Conservation (phyloP, 2,888 invertebrate species). For the Sinotaia quadrata region DNA sequence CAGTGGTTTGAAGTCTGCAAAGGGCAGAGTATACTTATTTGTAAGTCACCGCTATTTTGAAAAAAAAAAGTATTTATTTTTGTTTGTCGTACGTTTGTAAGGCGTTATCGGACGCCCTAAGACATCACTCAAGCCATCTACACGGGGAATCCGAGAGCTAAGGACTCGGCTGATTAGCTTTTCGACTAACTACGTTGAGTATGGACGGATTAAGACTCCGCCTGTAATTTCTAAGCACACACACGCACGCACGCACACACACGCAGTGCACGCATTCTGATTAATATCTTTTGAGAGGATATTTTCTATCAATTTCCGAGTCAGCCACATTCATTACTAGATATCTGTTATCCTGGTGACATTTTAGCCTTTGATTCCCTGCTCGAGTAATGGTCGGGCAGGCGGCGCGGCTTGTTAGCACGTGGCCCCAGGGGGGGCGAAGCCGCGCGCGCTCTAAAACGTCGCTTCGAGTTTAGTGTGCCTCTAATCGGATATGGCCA, state of each 20-base stretch:
- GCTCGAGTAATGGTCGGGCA: constrained; percentile 21
- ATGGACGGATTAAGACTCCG: constrained; percentile 2
- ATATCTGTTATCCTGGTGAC: constrained; percentile 33
- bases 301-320: constrained; percentile 38
- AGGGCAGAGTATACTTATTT: too few species aligned
- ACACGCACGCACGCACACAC: constrained; percentile 17
- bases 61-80: too few species aligned
- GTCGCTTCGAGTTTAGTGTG: constrained; percentile 31
- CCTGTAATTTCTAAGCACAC: constrained; percentile 25
- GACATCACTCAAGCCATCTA: neutral
- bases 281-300: constrained; percentile 36
- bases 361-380: constrained; percentile 27
- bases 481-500: constrained; percentile 31
- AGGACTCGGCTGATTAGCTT: too few species aligned
- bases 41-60: too few species aligned
- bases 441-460: constrained; percentile 33
- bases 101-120: too few species aligned
- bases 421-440: constrained; percentile 30
- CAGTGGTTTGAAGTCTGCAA: too few species aligned
- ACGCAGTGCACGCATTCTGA: constrained; percentile 33
- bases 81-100: too few species aligned
- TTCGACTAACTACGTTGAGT: too few species aligned
- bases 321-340: constrained; percentile 33
- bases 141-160: too few species aligned
- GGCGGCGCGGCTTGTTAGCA: constrained; percentile 23